phyloP scores from a whole-genome alignment of 2,888 invertebrate genomes.

The Eupeodes latifasciatus region DNA sequence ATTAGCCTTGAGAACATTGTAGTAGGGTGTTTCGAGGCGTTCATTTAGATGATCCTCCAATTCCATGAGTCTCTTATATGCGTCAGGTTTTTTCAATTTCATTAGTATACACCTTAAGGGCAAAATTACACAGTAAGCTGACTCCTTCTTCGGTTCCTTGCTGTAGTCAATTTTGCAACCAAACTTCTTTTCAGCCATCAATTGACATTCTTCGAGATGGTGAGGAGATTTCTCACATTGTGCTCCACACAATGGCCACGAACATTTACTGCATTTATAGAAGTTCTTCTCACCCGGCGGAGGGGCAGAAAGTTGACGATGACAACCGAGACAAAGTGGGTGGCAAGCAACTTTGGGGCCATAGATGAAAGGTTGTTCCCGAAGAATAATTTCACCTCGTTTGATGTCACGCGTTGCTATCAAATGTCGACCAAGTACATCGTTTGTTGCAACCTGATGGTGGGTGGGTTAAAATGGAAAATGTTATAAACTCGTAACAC shows the following conservation, averaged over 20 bases:
- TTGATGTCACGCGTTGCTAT: conserved; percentile 88
- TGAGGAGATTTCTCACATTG: conserved; percentile 86
- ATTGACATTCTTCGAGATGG: conserved; percentile 87
- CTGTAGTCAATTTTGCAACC: conserved; percentile 85
- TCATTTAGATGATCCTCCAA: conserved; percentile 86
- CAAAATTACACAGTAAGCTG: conserved; percentile 88
- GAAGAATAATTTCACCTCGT: conserved; percentile 88
- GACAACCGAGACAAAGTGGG: conserved; percentile 88
- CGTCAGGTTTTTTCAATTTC: conserved; percentile 85
- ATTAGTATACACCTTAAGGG: conserved; percentile 88
- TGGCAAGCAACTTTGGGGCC: conserved; percentile 88
- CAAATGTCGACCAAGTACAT: conserved; percentile 87
- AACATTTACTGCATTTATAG: conserved; percentile 87
- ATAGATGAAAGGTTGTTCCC: conserved; percentile 88
- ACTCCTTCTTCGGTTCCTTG: conserved; percentile 84
- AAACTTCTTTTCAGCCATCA: conserved; percentile 86
- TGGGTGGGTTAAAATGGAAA: conserved; percentile 82
- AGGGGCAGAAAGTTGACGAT: conserved; percentile 83
- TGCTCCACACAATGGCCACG: conserved; percentile 89
- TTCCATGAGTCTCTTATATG: conserved; percentile 79
- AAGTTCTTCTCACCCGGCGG: conserved; percentile 84
- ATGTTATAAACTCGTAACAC: not conserved
- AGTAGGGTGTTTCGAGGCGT: conserved; percentile 86
- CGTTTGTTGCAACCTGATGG: conserved; percentile 85
- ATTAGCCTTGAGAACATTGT: conserved; percentile 86